These are phyloP conservation scores for Trichomalopsis sarcophagae DNA, from an alignment of 1,140 invertebrate genomes.

Conservation along the genomic window DNA sequence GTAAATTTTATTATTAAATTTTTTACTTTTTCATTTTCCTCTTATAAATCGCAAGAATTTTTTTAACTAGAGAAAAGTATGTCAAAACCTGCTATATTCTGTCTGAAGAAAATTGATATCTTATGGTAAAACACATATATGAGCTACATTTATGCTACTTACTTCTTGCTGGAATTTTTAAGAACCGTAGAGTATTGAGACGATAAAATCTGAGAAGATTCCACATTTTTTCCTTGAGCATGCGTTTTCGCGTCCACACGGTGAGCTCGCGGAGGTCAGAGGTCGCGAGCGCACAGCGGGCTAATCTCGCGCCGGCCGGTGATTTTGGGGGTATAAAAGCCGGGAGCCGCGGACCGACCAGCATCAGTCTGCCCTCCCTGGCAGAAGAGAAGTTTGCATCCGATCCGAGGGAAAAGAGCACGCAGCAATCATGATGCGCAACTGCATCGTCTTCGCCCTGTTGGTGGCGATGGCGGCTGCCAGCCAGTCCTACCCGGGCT, in stretches of 20 bases:
- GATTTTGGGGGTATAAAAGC: slow-evolving; percentile 48
- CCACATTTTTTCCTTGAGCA: not conserved
- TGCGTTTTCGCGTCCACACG: no score
- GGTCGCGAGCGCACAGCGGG: slow-evolving; percentile 9
- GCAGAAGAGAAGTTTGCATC: slow-evolving; percentile 8
- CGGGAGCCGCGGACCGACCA: not conserved
- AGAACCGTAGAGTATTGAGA: not conserved
- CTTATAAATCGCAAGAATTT: no score
- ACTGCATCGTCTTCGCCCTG: slow-evolving; percentile 39
- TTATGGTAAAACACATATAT: no score
- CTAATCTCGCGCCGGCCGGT: slow-evolving; percentile 5
- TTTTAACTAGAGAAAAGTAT: no score
- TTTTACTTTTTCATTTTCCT: no score
- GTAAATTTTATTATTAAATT: no score
- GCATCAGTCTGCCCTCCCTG: slow-evolving; percentile 32
- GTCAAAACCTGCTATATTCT: no score
- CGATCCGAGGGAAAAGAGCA: not conserved
- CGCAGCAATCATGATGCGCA: slow-evolving; percentile 32
- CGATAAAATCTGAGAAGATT: not conserved
- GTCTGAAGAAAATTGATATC: no score
- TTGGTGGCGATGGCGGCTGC: slow-evolving; percentile 3
- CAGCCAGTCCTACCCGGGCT: not conserved
- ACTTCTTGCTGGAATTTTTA: no score
- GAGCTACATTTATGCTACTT: no score
- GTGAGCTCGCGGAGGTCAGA: slow-evolving; percentile 4